Percentiles rank a stretch among this genome's conserved stretches.
Evolutionary conservation across 2,888 invertebrate species (phyloP).

Genomic region (Mechanitis messenoides): DNA sequence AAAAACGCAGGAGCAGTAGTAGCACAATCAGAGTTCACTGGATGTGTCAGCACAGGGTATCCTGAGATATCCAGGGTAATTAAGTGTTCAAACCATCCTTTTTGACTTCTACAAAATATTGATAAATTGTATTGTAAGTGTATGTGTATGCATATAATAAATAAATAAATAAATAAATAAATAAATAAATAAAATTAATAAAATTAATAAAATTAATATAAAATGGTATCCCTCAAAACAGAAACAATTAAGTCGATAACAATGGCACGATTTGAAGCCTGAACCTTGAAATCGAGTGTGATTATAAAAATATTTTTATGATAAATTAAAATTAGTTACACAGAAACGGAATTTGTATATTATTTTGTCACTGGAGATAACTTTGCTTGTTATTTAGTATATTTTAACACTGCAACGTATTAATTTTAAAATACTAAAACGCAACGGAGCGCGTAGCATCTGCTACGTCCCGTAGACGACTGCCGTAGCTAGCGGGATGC

Average conservation of each 20-base stretch:
- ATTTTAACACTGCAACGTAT: constrained; percentile 16
- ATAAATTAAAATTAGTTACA: not conserved
- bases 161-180: no score
- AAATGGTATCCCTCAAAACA: constrained; percentile 10
- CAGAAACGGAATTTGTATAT: not conserved
- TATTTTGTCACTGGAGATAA: not conserved
- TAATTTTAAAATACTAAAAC: constrained; percentile 39
- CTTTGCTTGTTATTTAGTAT: not conserved
- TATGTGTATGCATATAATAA: no score
- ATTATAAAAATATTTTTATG: not conserved
- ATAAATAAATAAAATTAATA: no score
- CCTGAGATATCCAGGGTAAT: no score
- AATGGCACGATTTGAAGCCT: constrained; percentile 9
- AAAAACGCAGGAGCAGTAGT: no score
- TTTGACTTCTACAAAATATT: no score
- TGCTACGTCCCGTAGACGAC: constrained; percentile 65
- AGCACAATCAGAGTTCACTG: no score
- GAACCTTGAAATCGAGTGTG: constrained; percentile 6
- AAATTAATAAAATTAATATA: not conserved
- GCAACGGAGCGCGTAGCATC: constrained; percentile 54
- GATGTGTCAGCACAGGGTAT: no score
- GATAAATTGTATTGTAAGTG: no score
- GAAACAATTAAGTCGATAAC: constrained; percentile 19
- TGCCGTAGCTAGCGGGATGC: constrained; percentile 55
- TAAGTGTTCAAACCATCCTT: no score